A percentile compares a stretch with the other conserved stretches of the same genome.
Evolutionary conservation across 1,140 invertebrate species (phyloP).

Genomic region (Lasioglossum baleicum): DNA sequence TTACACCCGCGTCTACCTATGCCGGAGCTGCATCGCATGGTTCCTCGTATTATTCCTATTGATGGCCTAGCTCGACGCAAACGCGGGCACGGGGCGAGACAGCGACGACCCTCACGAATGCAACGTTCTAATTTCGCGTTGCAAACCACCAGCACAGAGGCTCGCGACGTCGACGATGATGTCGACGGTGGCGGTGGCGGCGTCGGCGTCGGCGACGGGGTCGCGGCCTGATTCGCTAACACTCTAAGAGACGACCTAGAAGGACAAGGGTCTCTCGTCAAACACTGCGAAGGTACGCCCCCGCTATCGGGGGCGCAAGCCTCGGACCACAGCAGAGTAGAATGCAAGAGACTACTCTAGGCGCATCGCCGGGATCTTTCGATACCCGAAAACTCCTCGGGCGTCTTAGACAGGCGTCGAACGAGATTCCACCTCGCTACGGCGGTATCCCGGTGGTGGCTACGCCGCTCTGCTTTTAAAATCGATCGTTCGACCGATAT

Average conservation of each 20-base stretch:
- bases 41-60: conserved; percentile 63
- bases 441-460: too few species aligned
- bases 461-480: not conserved
- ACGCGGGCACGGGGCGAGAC: conserved; percentile 5
- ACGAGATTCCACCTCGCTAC: too few species aligned
- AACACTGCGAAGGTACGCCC: conserved; percentile 34
- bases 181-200: too few species aligned
- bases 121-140: conserved; percentile 55
- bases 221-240: conserved; percentile 56
- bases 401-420: too few species aligned
- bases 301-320: not conserved
- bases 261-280: conserved; percentile 46
- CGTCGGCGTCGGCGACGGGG: conserved; percentile 23
- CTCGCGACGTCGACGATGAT: too few species aligned
- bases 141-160: conserved; percentile 18
- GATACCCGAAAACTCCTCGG: not conserved
- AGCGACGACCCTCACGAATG: conserved; percentile 51
- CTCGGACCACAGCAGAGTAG: conserved; percentile 2
- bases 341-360: conserved; percentile 9
- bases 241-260: conserved; percentile 22
- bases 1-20: conserved; percentile 62
- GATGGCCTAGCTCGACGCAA: conserved; percentile 34
- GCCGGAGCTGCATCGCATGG: conserved; percentile 36
- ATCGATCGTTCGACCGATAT: not conserved
- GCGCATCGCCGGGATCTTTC: conserved; percentile 5